phyloP scores from a whole-genome alignment of 2,888 invertebrate genomes.

The Diaperis boleti region DNA sequence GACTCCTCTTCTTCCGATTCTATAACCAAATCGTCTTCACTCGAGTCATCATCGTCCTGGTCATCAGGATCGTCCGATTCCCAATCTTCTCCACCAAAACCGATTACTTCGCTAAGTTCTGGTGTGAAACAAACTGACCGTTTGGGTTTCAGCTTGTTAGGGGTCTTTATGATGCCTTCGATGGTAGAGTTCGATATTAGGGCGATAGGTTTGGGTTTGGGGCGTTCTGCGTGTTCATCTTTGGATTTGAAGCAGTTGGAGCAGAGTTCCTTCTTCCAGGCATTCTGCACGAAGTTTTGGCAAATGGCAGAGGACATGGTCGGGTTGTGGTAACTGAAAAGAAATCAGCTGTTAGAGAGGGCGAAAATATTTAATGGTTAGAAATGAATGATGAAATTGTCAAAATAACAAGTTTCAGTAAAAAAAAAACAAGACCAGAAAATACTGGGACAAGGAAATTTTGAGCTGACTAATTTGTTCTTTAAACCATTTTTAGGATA shows the following conservation, averaged over 20 bases:
- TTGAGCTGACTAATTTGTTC: too few relatives aligned
- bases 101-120: conserved; percentile 84
- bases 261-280: conserved; percentile 94
- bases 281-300: conserved; percentile 91
- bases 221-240: conserved; percentile 76
- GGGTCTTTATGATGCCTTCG: conserved; percentile 69
- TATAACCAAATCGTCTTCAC: conserved; percentile 51
- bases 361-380: too few relatives aligned
- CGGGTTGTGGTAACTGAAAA: background rate
- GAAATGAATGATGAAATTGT: too few relatives aligned
- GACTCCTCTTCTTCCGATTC: conserved; percentile 69
- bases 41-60: conserved; percentile 71
- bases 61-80: conserved; percentile 76
- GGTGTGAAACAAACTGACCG: conserved; percentile 79
- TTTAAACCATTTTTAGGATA: too few relatives aligned
- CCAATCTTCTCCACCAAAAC: conserved; percentile 88
- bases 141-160: conserved; percentile 67
- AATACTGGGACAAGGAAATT: too few relatives aligned
- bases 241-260: conserved; percentile 92
- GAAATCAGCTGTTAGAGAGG: too few relatives aligned
- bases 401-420: too few relatives aligned
- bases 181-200: conserved; percentile 53
- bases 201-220: conserved; percentile 53
- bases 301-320: conserved; percentile 78
- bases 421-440: too few relatives aligned